Conservation (phyloP, 2,888 invertebrate genomes). For the Drosophila subsilvestris region DNA sequence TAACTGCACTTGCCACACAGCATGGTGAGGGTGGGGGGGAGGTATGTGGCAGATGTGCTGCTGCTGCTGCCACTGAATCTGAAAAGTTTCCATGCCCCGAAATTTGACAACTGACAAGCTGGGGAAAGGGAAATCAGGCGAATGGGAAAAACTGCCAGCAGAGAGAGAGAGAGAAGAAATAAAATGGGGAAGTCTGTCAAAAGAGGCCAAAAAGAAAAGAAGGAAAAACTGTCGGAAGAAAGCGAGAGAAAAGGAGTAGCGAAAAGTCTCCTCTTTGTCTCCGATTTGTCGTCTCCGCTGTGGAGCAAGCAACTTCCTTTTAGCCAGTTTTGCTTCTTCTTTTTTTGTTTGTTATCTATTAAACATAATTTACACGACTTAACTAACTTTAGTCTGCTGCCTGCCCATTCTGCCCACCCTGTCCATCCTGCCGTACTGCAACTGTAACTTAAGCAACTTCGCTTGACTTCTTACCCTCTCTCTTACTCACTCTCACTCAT, state of each 20-base stretch:
- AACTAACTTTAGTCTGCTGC: conserved; percentile 65
- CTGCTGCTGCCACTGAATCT: not conserved
- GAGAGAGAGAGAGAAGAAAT: too few relatives aligned
- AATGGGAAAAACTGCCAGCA: too few relatives aligned
- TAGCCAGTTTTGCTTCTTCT: conserved; percentile 13
- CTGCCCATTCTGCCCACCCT: too few relatives aligned
- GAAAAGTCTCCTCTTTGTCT: conserved; percentile 10
- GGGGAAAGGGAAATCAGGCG: too few relatives aligned
- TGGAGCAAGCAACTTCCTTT: conserved; percentile 45
- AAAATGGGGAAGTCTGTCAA: too few relatives aligned
- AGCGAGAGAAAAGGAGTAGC: not conserved
- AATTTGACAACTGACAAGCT: not conserved
- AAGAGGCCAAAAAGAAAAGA: not conserved
- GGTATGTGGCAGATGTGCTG: not conserved
- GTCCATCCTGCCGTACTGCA: conserved; percentile 6
- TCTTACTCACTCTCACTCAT: conserved; percentile 40
- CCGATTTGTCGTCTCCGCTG: conserved; percentile 56
- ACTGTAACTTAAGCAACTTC: conserved; percentile 27
- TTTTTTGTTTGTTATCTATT: conserved; percentile 73
- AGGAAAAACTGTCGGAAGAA: not conserved
- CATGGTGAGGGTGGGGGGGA: too few relatives aligned
- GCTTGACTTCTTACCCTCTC: conserved; percentile 14
- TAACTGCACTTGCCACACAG: conserved; percentile 26
- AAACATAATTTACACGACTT: conserved; percentile 79
- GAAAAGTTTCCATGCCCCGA: not conserved